Evolutionary conservation across 2,113 vertebrate genomes (phyloP), one percentile per base, ranked within the genome.

Genomic region (Neolamprologus cancellatus): DNA sequence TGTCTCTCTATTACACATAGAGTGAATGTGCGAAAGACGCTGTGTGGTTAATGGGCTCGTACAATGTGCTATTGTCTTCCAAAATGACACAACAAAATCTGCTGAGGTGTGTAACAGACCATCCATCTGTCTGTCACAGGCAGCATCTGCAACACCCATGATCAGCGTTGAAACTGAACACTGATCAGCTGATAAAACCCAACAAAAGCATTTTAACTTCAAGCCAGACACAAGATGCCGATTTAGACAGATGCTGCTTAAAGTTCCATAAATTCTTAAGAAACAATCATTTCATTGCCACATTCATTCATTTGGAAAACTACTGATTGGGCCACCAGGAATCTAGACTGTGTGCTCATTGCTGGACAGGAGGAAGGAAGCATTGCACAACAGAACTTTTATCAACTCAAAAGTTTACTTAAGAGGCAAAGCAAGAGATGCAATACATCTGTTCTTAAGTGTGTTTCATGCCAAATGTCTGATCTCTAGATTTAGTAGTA

Each of bases 31-130:
- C 84, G 80, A 91, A 88, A 57, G 83, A 74, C 46, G 81, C 83
- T 64, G 89, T 14, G 87, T 59, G 89, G 69, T 92, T 90, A 92
- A 91, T 93, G 90, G 90, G 50, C 84, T 92, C 28, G 8, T 64
- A 66, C 89, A 83, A 91, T 81, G 87, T 85, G 83, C 66, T 57
- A 82, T 54, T 90, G 85, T 91, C 85, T 88, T 89, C 84, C 85
- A 87, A 85, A 91, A 90, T 52, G 87, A 82, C 46, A 78, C 46
- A 78, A 83, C 61, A 48, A 88, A 88, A 84, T 93, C 61, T 83
- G 85, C 64, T 78, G 87, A 92, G 83, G 84, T 87, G 83, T 41
- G 69, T 25, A 84, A 84, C 87, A 79, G 86, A 84, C 74, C 78
- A 84, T 87, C 90, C 57, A 66, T 91, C 84, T 76, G 87, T 89